phyloP scores from a whole-genome alignment of 2,797 vertebrate genomes.

The Intellagama lesueurii region DNA sequence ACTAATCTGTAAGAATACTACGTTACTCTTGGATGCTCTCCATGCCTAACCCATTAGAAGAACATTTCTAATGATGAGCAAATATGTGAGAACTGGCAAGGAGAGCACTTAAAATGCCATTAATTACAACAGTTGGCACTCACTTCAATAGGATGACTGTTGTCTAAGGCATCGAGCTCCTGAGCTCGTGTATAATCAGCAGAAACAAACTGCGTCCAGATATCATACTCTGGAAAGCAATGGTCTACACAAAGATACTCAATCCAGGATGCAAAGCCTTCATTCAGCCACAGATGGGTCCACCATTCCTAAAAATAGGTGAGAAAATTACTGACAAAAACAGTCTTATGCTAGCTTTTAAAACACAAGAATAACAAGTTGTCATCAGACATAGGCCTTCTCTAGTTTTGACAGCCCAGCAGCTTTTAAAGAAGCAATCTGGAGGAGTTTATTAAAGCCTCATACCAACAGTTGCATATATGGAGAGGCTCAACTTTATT shows the following conservation, averaged over 20 bases:
- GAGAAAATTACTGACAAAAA: neutral
- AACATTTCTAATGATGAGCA: neutral
- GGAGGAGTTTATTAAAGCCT: neutral
- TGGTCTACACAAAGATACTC: conserved; percentile 98
- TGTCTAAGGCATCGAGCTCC: conserved; percentile 97
- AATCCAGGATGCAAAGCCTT: conserved; percentile 99
- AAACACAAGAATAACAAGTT: neutral
- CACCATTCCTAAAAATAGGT: conserved; percentile 91
- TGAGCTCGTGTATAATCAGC: conserved; percentile 97
- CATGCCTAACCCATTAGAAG: neutral
- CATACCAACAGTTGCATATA: neutral
- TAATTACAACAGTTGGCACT: conserved; percentile 31
- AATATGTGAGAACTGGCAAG: neutral
- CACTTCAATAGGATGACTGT: conserved; percentile 98
- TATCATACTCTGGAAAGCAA: conserved; percentile 98
- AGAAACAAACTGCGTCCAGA: conserved; percentile 99
- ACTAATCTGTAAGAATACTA: neutral
- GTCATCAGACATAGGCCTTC: too few relatives aligned
- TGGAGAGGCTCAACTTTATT: conserved; percentile 39
- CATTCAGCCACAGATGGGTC: conserved; percentile 99
- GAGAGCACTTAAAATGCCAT: neutral
- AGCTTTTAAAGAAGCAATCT: neutral
- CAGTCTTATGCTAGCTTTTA: neutral
- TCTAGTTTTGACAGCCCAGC: neutral
- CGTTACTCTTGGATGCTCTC: neutral